Base-by-base conservation (phyloP, 2,888 invertebrate genomes). In the Trisateles emortualis region DNA sequence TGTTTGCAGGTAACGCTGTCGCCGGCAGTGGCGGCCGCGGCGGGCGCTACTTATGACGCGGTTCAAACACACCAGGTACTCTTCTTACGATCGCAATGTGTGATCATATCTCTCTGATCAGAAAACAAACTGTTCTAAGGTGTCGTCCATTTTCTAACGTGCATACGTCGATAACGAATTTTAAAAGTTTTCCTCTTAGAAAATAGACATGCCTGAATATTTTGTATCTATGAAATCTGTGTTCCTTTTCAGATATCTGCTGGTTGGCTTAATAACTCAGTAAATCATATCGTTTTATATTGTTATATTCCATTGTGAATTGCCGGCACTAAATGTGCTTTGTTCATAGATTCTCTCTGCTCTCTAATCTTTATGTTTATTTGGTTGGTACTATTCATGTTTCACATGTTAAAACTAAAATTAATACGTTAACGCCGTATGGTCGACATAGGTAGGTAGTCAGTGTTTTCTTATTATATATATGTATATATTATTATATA, bases 1-100 rank as follows among this genome's bases (percentile, higher is more conserved):
- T 84, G 66, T 72, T 82, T 84, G 57, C 86, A 87, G 87, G 82
- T 85, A 79, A 76, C 63, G 61, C 64, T 35, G 65, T 63, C 65
- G 59, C 67, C 57, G 52, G 62, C 43, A 55, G 70, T 52, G 51
- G 58, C 52, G 68, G 72, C 40, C 58, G 72, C 64, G 65, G 75
- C 64, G 71, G 52, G 59, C 56, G 39, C 65, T 54, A 40, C 67
- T 80, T 75, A 87, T 88, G 87, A 87, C 87, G 63, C 81, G 86
- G 58, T 80, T 73, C 72, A 68, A 78, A 46, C 78, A 79, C 52
- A 63, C 36, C 68, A 68, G 68, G 68, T 68, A 64, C 53, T 33
- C 14, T 13, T 9, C 32, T 11, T 6, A 11, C 11, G 32, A 33
- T 33, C 33, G 8, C 13, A 10, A 10, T 26, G 1, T 8, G 5